Evolutionary conservation across 2,113 vertebrate species (phyloP).

Genomic region (Cricetomys ansorgei): DNA sequence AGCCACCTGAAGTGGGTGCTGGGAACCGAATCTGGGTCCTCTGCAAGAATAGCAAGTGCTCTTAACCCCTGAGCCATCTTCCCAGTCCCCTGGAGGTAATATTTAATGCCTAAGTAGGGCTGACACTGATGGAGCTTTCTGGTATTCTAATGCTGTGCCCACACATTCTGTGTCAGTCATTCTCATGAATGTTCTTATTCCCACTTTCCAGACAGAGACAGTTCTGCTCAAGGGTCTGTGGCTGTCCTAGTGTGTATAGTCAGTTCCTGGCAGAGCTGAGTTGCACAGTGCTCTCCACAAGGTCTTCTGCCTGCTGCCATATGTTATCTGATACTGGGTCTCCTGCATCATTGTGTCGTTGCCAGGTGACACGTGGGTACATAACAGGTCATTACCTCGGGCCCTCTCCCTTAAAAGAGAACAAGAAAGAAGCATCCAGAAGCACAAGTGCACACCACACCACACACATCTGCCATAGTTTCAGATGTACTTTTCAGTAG

Average conservation of each 20-base stretch:
- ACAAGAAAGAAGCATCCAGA: neutral
- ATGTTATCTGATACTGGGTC: neutral
- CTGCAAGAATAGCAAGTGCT: neutral
- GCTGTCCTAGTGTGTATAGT: too few relatives aligned
- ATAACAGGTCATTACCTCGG: neutral
- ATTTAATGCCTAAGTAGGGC: neutral
- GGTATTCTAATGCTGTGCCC: accelerated
- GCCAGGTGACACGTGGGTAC: neutral
- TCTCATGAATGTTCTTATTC: accelerated
- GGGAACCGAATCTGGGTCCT: neutral
- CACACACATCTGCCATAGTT: neutral
- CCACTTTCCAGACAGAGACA: neutral
- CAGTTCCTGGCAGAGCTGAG: accelerated
- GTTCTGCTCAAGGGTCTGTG: accelerated
- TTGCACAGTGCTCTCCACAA: accelerated
- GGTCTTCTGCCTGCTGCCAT: neutral
- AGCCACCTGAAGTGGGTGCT: neutral
- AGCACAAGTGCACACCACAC: neutral
- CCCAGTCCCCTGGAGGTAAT: neutral
- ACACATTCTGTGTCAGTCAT: accelerated
- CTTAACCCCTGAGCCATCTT: neutral
- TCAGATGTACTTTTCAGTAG: neutral
- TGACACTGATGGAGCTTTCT: neutral
- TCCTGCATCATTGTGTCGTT: accelerated
- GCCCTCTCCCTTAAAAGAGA: neutral